Evolutionary conservation across 2,797 vertebrate species (phyloP).

Genomic region (Sebastes diploproa): DNA sequence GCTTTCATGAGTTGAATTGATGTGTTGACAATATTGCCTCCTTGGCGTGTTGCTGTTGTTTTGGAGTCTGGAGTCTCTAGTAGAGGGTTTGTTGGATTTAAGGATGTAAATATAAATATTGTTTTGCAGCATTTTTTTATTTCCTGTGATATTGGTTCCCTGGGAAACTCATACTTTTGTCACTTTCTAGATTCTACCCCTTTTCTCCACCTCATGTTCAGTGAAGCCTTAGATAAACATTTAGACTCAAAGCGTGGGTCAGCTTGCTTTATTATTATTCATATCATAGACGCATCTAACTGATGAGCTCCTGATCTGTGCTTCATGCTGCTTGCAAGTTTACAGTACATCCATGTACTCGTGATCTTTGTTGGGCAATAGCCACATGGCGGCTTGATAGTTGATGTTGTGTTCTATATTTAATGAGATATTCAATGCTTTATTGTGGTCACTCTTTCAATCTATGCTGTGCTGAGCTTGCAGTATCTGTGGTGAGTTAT

Average conservation of each 20-base stretch:
- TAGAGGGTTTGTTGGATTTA: neutral
- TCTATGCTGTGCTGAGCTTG: neutral
- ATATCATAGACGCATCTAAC: neutral
- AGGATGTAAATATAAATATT: neutral
- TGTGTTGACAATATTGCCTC: neutral
- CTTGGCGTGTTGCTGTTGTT: neutral
- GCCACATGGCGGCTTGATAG: neutral
- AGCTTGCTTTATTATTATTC: conserved; percentile 10
- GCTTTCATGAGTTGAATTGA: neutral
- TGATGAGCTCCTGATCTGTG: neutral
- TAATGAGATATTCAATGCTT: neutral
- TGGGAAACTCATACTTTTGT: neutral
- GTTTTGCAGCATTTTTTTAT: neutral
- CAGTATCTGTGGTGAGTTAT: neutral
- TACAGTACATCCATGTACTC: neutral
- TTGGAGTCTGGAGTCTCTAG: neutral
- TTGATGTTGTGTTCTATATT: neutral
- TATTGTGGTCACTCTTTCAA: neutral
- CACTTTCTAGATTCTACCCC: neutral
- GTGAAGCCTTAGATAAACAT: neutral
- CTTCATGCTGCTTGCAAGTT: neutral
- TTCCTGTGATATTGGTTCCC: neutral
- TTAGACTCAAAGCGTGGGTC: neutral
- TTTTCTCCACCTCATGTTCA: neutral
- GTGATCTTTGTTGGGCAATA: neutral